Evolutionary conservation across 2,113 vertebrate species (phyloP).

Genomic region (Collichthys lucidus): DNA sequence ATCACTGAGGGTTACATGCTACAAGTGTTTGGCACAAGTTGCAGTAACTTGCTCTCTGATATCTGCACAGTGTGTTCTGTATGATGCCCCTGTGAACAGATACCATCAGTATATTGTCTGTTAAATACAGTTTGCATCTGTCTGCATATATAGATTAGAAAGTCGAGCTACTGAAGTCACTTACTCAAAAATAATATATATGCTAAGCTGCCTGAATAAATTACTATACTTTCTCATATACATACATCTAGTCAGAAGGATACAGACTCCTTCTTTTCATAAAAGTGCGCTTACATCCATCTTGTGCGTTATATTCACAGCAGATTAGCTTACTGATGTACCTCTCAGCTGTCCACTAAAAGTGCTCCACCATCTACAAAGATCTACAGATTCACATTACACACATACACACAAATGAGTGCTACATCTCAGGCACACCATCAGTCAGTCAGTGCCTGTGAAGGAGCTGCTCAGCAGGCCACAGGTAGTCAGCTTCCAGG

Average conservation of each 20-base stretch:
- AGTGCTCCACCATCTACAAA: conserved; percentile 45
- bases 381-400: conserved; percentile 11
- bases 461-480: conserved; percentile 1
- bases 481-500: conserved; percentile 56
- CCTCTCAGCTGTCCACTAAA: conserved; percentile 21
- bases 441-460: conserved; percentile 21
- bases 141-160: not conserved
- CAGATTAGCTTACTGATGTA: too few species aligned
- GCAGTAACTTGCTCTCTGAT: conserved; percentile 23
- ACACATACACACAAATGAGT: not conserved
- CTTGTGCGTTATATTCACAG: conserved; percentile 59
- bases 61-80: conserved; percentile 7
- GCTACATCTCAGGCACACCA: conserved; percentile 33
- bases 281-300: conserved; percentile 63
- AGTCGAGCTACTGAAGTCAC: conserved; percentile 11
- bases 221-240: conserved; percentile 43
- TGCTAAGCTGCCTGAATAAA: conserved; percentile 75
- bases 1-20: too few species aligned
- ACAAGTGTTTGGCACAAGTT: conserved; percentile 60
- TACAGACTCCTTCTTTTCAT: conserved; percentile 13
- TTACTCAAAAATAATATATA: conserved; percentile 32
- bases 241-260: conserved; percentile 44
- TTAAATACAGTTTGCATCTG: not conserved
- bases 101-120: not conserved
- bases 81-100: not conserved